These are phyloP conservation scores for Argynnis bischoffii DNA, from an alignment of 2,888 invertebrate genomes.

Conservation along the genomic window DNA sequence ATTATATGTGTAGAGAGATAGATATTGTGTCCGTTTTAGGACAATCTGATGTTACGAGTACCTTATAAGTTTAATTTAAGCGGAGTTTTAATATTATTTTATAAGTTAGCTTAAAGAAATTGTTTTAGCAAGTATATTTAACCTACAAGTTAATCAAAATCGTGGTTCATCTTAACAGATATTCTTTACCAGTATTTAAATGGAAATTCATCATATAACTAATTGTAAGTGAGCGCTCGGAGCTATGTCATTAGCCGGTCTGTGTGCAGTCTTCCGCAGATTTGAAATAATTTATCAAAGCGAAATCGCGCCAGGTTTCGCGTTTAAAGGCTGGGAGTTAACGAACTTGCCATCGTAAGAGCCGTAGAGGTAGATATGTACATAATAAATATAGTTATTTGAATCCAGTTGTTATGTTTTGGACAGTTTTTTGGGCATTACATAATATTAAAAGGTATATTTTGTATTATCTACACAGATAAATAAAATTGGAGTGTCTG, in stretches of 20 bases:
- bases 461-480: no score
- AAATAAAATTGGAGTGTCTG: no score
- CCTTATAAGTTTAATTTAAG: no score
- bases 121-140: background rate
- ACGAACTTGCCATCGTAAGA: conserved; percentile 2
- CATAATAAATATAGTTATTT: background rate
- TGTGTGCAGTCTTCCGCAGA: conserved; percentile 23
- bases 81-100: no score
- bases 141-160: background rate
- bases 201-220: conserved; percentile 18
- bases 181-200: conserved; percentile 7
- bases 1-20: no score
- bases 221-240: conserved; percentile 17
- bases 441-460: no score
- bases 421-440: no score
- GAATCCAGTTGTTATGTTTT: background rate
- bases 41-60: no score
- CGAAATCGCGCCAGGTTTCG: conserved; percentile 17
- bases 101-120: background rate
- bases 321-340: conserved; percentile 16
- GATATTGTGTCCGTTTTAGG: no score
- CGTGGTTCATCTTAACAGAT: background rate
- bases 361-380: conserved; percentile 5
- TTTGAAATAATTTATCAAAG: conserved; percentile 25
- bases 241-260: conserved; percentile 22